phyloP scores from a whole-genome alignment of 2,888 invertebrate genomes.

The Neoitamus cyanurus region DNA sequence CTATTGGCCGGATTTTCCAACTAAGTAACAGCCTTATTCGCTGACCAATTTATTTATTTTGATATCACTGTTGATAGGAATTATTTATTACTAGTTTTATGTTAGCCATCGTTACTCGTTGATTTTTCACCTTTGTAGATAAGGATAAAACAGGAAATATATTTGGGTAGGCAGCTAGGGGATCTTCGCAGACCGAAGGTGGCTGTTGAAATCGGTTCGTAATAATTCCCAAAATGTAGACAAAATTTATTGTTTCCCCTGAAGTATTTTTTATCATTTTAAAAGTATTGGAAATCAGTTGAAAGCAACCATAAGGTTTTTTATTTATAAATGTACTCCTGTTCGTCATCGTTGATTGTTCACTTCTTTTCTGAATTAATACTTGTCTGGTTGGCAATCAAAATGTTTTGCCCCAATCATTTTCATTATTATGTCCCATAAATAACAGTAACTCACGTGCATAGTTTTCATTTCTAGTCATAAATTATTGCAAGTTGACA shows the following conservation, averaged over 20 bases:
- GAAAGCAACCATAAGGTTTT: background rate
- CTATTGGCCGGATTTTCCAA: slow-evolving; percentile 97
- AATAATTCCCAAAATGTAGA: background rate
- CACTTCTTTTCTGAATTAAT: background rate
- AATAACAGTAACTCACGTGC: background rate
- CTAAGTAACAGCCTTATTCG: slow-evolving; percentile 71
- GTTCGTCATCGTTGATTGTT: background rate
- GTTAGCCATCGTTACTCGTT: background rate
- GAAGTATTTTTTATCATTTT: background rate
- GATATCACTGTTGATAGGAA: background rate
- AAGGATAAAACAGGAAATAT: background rate
- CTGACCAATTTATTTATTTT: background rate
- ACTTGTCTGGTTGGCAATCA: background rate
- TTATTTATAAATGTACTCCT: background rate
- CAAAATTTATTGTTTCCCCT: background rate
- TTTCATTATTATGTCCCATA: background rate
- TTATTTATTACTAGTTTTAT: slow-evolving; percentile 29
- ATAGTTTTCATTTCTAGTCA: background rate
- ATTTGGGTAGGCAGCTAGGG: background rate
- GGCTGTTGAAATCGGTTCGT: background rate
- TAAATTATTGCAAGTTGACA: background rate
- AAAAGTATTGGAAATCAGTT: background rate
- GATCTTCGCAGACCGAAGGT: background rate
- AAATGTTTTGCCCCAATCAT: background rate
- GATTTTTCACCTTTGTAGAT: background rate